Percentiles rank a stretch among this genome's conserved stretches.
phyloP scores from a whole-genome alignment of 1,140 invertebrate genomes.

The Adelges cooleyi region DNA sequence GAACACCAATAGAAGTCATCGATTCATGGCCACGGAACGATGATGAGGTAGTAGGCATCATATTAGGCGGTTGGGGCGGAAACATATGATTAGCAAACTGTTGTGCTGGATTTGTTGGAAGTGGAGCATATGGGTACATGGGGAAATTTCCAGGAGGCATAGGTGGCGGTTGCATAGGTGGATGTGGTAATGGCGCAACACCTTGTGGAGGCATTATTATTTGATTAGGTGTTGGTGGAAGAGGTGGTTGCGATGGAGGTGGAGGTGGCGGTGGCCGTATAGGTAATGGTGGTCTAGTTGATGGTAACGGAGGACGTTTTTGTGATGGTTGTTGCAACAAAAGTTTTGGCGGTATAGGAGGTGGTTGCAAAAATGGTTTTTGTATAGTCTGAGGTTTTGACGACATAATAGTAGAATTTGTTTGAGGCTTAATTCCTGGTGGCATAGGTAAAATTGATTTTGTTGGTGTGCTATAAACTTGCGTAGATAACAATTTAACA shows the following conservation, averaged over 20 bases:
- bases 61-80: neutral
- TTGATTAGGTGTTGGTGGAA: slow-evolving; percentile 13
- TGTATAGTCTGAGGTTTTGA: neutral
- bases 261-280: slow-evolving; percentile 2
- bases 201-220: neutral
- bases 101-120: neutral
- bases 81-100: neutral
- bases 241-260: slow-evolving; percentile 10
- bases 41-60: neutral
- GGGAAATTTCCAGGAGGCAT: neutral
- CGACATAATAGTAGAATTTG: neutral
- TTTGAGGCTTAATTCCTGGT: slow-evolving; percentile 3
- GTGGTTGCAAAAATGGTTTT: slow-evolving; percentile 17
- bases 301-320: slow-evolving; percentile 14
- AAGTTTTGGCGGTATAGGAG: slow-evolving; percentile 3
- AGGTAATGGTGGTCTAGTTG: slow-evolving; percentile 17
- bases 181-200: slow-evolving; percentile 10
- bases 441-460: slow-evolving; percentile 15
- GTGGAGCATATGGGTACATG: neutral
- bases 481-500: neutral
- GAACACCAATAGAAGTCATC: neutral
- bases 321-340: neutral
- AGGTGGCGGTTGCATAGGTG: slow-evolving; percentile 23
- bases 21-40: neutral
- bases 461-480: neutral